These are phyloP conservation scores for Serripes groenlandicus DNA, from an alignment of 2,888 invertebrate species.

Conservation along the genomic window DNA sequence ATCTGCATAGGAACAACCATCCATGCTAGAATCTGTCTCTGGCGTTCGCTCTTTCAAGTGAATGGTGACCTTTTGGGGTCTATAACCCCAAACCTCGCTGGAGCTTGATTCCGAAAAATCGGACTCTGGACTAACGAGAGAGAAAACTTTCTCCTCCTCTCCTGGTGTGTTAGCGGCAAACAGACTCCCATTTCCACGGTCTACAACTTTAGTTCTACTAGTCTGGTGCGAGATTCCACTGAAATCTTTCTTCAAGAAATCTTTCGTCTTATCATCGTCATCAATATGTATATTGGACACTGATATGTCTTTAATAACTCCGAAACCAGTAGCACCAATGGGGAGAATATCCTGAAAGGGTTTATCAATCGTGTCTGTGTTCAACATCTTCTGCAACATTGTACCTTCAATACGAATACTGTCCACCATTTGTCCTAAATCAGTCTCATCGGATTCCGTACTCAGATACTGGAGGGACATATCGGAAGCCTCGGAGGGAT, in stretches of 20 bases:
- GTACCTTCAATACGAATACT: conserved; percentile 61
- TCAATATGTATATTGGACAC: conserved; percentile 83
- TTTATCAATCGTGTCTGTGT: conserved; percentile 64
- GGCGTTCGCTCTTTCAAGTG: conserved; percentile 43
- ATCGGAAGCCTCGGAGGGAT: not conserved
- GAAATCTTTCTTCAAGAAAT: conserved; percentile 81
- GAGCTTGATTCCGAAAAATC: conserved; percentile 66
- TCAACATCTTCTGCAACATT: conserved; percentile 62
- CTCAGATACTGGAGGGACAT: not conserved
- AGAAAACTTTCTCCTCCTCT: conserved; percentile 71
- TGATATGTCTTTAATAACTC: conserved; percentile 85
- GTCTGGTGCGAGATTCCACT: conserved; percentile 19
- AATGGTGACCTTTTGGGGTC: conserved; percentile 49
- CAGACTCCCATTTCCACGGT: conserved; percentile 54
- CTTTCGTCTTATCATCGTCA: conserved; percentile 83
- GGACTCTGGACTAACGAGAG: conserved; percentile 64
- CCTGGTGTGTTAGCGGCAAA: conserved; percentile 73
- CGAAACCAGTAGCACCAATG: conserved; percentile 73
- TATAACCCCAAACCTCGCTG: conserved; percentile 66
- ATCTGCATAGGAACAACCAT: conserved; percentile 65
- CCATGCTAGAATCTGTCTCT: conserved; percentile 65
- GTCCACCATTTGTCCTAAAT: conserved; percentile 36
- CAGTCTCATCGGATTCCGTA: conserved; percentile 8
- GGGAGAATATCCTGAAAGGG: conserved; percentile 38
- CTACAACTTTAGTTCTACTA: conserved; percentile 41